Conservation (phyloP, 2,888 invertebrate species). For the Dryobotodes eremita region DNA sequence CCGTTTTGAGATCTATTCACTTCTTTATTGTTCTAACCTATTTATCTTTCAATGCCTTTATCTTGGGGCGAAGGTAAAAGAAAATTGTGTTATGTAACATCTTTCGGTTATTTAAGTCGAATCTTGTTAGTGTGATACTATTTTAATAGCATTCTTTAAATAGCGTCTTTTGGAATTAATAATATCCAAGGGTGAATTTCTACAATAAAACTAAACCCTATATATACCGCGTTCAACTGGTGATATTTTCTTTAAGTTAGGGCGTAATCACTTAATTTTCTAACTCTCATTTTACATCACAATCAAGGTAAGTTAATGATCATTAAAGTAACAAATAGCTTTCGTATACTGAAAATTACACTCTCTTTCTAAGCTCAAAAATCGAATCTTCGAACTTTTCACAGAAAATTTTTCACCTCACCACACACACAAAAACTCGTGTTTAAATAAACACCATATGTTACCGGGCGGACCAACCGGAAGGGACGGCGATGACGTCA, state of each 20-base stretch:
- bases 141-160: background rate
- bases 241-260: background rate
- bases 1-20: slow-evolving; percentile 17
- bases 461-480: slow-evolving; percentile 60
- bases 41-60: slow-evolving; percentile 26
- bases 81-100: background rate
- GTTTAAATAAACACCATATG: slow-evolving; percentile 66
- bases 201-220: no score
- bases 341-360: background rate
- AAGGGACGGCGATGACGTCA: slow-evolving; percentile 67
- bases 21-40: slow-evolving; percentile 32
- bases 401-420: slow-evolving; percentile 22
- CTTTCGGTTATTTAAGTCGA: background rate
- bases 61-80: background rate
- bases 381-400: slow-evolving; percentile 10
- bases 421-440: slow-evolving; percentile 39
- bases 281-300: background rate
- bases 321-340: no score
- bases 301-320: background rate
- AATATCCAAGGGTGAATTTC: background rate
- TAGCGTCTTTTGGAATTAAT: background rate
- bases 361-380: background rate
- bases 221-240: background rate
- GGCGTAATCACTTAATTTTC: no score
- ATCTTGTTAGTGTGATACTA: no score